Conservation (phyloP, 2,888 invertebrate species). For the Leptinotarsa haldemani region DNA sequence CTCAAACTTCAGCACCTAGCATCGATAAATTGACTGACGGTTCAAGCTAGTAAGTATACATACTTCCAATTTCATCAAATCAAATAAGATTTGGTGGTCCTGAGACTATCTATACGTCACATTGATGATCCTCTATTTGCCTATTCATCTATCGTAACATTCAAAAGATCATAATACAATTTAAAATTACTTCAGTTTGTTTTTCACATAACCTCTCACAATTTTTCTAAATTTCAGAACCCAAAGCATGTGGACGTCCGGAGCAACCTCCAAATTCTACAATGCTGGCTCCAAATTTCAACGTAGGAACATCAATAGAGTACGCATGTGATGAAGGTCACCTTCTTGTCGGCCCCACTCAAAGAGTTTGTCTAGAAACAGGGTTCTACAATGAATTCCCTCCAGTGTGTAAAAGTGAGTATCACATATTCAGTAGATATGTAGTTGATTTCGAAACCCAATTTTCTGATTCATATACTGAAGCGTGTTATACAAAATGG, state of each 20-base stretch:
- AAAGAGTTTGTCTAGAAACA: constrained; percentile 86
- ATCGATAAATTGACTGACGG: no score
- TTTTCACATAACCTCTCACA: not conserved
- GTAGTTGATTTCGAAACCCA: no score
- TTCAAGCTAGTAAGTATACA: no score
- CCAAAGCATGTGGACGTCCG: constrained; percentile 90
- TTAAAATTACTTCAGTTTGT: constrained; percentile 52
- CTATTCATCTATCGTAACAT: no score
- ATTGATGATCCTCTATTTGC: no score
- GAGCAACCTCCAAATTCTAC: constrained; percentile 95
- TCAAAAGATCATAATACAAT: no score
- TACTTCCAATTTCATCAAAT: no score
- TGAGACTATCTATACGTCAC: no score
- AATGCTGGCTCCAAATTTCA: constrained; percentile 80
- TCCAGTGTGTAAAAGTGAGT: constrained; percentile 91
- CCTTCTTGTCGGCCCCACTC: constrained; percentile 85
- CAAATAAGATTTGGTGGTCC: no score
- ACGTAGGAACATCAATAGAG: constrained; percentile 85
- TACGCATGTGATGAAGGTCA: constrained; percentile 89
- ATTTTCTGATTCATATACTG: no score
- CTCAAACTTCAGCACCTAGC: no score
- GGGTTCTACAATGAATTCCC: constrained; percentile 95
- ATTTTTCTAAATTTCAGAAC: constrained; percentile 70
- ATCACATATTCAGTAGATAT: not conserved
- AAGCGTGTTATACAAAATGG: no score